Conservation (phyloP, 2,113 vertebrate genomes). For the Thunnus thynnus region DNA sequence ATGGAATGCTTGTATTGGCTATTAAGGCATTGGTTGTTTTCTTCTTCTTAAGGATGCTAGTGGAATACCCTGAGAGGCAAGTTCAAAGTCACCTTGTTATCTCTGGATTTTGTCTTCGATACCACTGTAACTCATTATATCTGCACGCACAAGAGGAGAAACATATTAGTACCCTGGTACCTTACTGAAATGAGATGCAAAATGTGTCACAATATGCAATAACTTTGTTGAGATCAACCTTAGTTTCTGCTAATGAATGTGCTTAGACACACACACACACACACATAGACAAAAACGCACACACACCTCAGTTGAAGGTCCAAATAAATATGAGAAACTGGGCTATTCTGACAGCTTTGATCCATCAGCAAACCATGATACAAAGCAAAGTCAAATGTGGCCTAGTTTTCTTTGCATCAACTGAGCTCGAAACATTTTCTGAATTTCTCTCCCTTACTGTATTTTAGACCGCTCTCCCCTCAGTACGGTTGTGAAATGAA, state of each 20-base stretch:
- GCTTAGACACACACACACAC: not conserved
- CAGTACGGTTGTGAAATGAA: conserved; percentile 63
- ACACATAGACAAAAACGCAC: not conserved
- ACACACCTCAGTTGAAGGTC: conserved; percentile 56
- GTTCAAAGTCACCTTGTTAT: conserved; percentile 85
- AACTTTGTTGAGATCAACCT: conserved; percentile 63
- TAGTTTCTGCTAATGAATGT: conserved; percentile 70
- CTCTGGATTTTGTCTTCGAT: conserved; percentile 71
- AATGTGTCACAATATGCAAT: conserved; percentile 72
- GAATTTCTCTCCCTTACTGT: conserved; percentile 60
- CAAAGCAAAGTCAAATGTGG: conserved; percentile 72
- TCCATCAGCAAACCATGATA: conserved; percentile 74
- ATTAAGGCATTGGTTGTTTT: conserved; percentile 81
- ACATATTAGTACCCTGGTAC: conserved; percentile 66
- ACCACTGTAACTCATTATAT: conserved; percentile 79
- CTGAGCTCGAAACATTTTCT: conserved; percentile 51
- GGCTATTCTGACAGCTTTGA: conserved; percentile 73
- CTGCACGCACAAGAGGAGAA: conserved; percentile 55
- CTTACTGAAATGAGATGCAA: conserved; percentile 85
- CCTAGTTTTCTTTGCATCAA: conserved; percentile 76
- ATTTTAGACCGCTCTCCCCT: conserved; percentile 58
- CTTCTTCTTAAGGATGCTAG: conserved; percentile 71
- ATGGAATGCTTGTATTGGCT: conserved; percentile 82
- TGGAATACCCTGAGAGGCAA: conserved; percentile 72
- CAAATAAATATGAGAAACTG: conserved; percentile 68